These are phyloP conservation scores for Margaritifera margaritifera DNA, from an alignment of 2,888 invertebrate genomes.

Conservation along the genomic window DNA sequence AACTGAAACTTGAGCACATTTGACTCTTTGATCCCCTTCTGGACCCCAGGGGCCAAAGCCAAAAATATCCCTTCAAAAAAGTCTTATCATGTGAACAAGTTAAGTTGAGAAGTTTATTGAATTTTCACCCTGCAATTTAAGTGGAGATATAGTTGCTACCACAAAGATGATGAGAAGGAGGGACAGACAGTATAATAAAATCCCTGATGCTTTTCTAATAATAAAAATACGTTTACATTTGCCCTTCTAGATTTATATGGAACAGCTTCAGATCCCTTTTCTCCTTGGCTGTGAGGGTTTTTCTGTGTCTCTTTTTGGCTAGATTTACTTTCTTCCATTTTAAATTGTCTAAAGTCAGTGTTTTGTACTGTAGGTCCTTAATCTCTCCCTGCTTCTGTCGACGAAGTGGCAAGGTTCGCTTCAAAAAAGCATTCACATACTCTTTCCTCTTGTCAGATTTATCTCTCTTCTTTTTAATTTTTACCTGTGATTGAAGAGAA, in stretches of 20 bases:
- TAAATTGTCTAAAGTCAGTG: slow-evolving; percentile 30
- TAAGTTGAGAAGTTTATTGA: too few relatives aligned
- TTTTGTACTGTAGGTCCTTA: slow-evolving; percentile 33
- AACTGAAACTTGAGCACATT: too few relatives aligned
- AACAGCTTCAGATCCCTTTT: slow-evolving; percentile 47
- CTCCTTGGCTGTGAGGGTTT: slow-evolving; percentile 41
- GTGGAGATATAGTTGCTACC: too few relatives aligned
- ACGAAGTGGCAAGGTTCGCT: slow-evolving; percentile 38
- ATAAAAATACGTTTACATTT: slow-evolving; percentile 33
- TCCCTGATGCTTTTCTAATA: too few relatives aligned
- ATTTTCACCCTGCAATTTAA: too few relatives aligned
- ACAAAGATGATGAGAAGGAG: too few relatives aligned
- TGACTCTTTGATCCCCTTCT: too few relatives aligned
- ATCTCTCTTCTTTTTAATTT: slow-evolving; percentile 2
- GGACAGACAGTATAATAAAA: too few relatives aligned
- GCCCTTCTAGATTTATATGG: slow-evolving; percentile 41
- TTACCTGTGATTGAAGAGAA: not conserved
- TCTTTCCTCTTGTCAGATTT: slow-evolving; percentile 21
- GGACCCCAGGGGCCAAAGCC: too few relatives aligned
- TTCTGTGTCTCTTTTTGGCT: slow-evolving; percentile 28
- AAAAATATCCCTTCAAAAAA: too few relatives aligned
- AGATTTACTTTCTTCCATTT: slow-evolving; percentile 24
- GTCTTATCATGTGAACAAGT: too few relatives aligned
- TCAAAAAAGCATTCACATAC: slow-evolving; percentile 38
- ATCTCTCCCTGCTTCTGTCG: slow-evolving; percentile 37